Evolutionary conservation across 2,113 vertebrate species (phyloP), one percentile per base, ranked within the genome.

Genomic region (Rhizomys pruinosus): DNA sequence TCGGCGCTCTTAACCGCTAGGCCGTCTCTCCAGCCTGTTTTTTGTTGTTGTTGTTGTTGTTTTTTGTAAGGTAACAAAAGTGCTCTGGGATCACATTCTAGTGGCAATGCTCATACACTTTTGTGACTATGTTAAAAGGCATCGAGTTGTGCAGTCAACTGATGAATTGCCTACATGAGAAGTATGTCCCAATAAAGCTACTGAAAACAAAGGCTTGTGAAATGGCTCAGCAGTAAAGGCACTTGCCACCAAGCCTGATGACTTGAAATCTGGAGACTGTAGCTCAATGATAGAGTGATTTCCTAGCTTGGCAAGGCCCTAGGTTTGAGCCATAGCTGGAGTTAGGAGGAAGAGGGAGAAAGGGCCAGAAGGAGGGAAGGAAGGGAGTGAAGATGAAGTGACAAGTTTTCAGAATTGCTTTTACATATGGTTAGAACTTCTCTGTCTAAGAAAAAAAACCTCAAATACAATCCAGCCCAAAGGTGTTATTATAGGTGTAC

Each of bases 391-490:
- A 52, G 47, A 29, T n/a, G 57, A 47, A 52, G 15, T 71, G 32
- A 66, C 42, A 89, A 59, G 42, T 42, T 92, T 92, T 73, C 47
- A 73, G 47, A 94, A 77, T 66, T 34, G 6, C 52, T 84, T 17
- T 85, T 47, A 34, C 52, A 16, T 42, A 20, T 57, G 69, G 59
- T 37, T 71, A 73, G 74, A 74, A 57, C 55, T 93, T 86, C 52
- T 52, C 59, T n/a, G 47, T 20, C 91, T 84, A 80, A 78, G 93
- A 84, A 95, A 95, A 73, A 89, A 95, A 73, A 89, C 44, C 61
- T 88, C 86, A 90, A 82, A 44, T 73, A 61, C 32, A 73, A 15
- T 80, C 92, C 81, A 92, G 72, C 63, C 87, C 85, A 88, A 86
- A 93, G 93, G 32, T 34, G 34, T 52, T 16, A 73, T 42, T 78